Conservation (phyloP, 2,113 vertebrate species). For the Apteryx mantelli region DNA sequence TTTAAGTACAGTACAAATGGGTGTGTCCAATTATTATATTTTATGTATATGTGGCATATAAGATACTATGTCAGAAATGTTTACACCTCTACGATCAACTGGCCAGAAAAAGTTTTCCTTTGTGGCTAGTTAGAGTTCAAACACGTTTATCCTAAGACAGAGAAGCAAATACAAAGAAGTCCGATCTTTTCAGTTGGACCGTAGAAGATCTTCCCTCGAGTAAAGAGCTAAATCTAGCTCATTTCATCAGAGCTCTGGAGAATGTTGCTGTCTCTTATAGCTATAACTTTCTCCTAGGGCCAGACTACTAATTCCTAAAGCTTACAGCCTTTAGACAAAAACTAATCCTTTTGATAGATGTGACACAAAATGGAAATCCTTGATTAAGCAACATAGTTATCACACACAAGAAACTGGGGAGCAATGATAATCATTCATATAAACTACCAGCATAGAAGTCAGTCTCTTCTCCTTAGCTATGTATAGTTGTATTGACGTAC, state of each 20-base stretch:
- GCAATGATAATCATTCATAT: background rate
- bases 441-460: background rate
- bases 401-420: background rate
- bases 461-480: background rate
- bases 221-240: background rate
- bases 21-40: background rate
- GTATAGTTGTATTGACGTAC: background rate
- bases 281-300: background rate
- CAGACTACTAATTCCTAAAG: background rate
- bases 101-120: background rate
- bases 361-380: background rate
- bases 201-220: background rate
- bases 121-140: background rate
- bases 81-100: background rate
- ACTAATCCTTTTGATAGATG: background rate
- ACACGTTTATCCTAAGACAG: background rate
- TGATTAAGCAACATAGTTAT: background rate
- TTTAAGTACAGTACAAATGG: background rate
- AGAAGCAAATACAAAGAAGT: background rate
- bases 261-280: background rate
- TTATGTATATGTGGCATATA: background rate
- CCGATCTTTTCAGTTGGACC: background rate
- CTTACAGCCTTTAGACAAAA: background rate
- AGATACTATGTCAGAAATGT: background rate
- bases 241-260: background rate